Evolutionary conservation across 2,888 invertebrate genomes (phyloP).

Genomic region (Himalopsyche tibetana): DNA sequence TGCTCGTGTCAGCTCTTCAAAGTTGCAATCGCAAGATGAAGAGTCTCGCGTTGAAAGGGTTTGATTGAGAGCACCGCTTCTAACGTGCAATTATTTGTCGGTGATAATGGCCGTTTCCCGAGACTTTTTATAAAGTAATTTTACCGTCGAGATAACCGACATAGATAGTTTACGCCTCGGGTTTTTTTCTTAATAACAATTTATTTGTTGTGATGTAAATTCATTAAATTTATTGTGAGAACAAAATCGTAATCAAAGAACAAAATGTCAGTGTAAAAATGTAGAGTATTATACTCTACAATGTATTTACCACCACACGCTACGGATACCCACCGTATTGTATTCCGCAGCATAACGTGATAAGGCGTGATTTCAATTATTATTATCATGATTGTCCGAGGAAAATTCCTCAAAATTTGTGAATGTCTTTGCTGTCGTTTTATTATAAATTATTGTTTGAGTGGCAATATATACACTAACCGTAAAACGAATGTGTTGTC

Average conservation of each 20-base stretch:
- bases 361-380: no score
- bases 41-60: slow-evolving; percentile 48
- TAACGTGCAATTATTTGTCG: slow-evolving; percentile 53
- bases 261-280: not conserved
- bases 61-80: slow-evolving; percentile 55
- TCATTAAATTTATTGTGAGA: slow-evolving; percentile 28
- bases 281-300: not conserved
- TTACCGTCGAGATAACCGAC: slow-evolving; percentile 42
- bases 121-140: slow-evolving; percentile 45
- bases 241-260: not conserved
- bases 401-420: no score
- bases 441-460: no score
- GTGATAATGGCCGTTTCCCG: slow-evolving; percentile 52
- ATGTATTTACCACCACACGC: not conserved
- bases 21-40: not conserved
- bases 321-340: no score
- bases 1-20: slow-evolving; percentile 11
- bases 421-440: no score
- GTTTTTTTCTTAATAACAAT: slow-evolving; percentile 40
- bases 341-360: no score
- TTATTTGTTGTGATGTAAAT: slow-evolving; percentile 38
- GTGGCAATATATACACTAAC: no score
- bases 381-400: no score
- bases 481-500: no score
- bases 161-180: slow-evolving; percentile 34